These are phyloP conservation scores for Trichopria drosophilae DNA, from an alignment of 2,888 invertebrate species.

Conservation along the genomic window DNA sequence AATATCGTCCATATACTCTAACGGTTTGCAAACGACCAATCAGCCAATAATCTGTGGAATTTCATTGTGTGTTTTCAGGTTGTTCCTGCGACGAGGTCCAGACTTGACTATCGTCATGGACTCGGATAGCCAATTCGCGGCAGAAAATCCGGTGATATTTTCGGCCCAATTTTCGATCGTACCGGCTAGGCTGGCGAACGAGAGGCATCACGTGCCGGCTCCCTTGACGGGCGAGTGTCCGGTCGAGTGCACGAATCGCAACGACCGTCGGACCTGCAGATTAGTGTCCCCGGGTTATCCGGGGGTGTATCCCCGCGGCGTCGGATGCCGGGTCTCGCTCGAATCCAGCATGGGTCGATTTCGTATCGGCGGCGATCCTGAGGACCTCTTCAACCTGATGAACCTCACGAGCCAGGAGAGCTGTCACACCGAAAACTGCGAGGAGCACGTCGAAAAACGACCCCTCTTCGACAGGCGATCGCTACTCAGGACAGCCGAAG, in stretches of 20 bases:
- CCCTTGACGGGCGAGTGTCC: constrained; percentile 42
- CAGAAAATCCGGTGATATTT: constrained; percentile 49
- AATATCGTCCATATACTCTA: no score
- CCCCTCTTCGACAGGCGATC: no score
- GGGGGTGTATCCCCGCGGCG: constrained; percentile 48
- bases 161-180: constrained; percentile 49
- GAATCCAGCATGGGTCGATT: constrained; percentile 46
- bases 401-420: constrained; percentile 47
- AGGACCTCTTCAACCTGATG: constrained; percentile 48
- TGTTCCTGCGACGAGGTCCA: constrained; percentile 46
- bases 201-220: constrained; percentile 43
- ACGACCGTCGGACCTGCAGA: constrained; percentile 44
- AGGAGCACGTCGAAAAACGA: constrained; percentile 40
- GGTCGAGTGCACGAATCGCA: constrained; percentile 46
- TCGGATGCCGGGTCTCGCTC: constrained; percentile 44
- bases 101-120: constrained; percentile 47
- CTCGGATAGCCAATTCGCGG: constrained; percentile 47
- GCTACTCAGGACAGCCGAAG: no score
- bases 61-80: constrained; percentile 30
- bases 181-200: constrained; percentile 41
- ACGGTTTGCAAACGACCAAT: no score
- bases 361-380: constrained; percentile 46
- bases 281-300: constrained; percentile 48
- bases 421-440: constrained; percentile 49
- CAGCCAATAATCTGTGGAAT: no score